These are phyloP conservation scores for Hypolimnas misippus DNA, from an alignment of 2,888 invertebrate species.

Conservation along the genomic window DNA sequence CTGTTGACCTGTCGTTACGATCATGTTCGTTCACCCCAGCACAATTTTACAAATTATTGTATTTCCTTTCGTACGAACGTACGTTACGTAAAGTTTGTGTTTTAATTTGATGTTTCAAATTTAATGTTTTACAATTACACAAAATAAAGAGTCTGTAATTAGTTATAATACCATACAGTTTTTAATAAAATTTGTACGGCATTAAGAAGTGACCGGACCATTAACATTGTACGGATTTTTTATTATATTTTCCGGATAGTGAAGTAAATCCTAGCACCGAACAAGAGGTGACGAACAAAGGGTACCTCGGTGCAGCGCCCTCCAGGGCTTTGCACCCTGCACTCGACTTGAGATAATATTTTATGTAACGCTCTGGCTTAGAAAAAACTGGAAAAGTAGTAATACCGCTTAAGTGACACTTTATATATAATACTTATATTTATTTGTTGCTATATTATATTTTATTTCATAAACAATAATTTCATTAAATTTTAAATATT, in stretches of 20 bases:
- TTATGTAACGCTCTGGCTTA: conserved; percentile 66
- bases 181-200: no score
- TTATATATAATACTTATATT: background rate
- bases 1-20: conserved; percentile 54
- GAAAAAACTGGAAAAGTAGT: conserved; percentile 54
- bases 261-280: conserved; percentile 32
- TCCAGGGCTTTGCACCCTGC: conserved; percentile 67
- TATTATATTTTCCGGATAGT: conserved; percentile 26
- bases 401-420: conserved; percentile 41
- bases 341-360: conserved; percentile 65
- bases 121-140: no score
- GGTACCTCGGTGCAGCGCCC: conserved; percentile 63
- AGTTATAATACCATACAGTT: background rate
- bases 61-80: conserved; percentile 11
- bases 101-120: background rate
- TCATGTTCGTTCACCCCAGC: conserved; percentile 25
- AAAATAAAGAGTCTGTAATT: background rate
- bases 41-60: conserved; percentile 28
- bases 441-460: no score
- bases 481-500: no score
- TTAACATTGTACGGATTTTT: conserved; percentile 15
- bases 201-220: background rate
- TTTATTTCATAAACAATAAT: no score
- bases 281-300: conserved; percentile 60
- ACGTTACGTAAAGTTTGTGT: conserved; percentile 4